These are phyloP conservation scores for Chrysolina americana DNA, from an alignment of 2,888 invertebrate species.

Conservation along the genomic window DNA sequence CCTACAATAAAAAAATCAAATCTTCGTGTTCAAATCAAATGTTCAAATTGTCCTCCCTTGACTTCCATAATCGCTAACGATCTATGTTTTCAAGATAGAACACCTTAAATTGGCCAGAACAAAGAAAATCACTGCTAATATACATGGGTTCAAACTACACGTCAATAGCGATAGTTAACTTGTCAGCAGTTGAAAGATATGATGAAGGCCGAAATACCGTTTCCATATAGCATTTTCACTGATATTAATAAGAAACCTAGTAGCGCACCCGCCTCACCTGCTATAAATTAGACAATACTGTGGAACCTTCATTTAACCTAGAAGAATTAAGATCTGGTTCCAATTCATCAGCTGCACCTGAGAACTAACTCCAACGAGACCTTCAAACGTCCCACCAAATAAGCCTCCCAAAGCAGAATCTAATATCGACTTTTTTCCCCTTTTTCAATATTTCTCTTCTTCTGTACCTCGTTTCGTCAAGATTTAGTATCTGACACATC, in stretches of 20 bases:
- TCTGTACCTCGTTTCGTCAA: too few relatives aligned
- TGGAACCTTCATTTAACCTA: neutral
- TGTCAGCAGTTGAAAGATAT: neutral
- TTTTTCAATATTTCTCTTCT: too few relatives aligned
- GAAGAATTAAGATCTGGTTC: slow-evolving; percentile 2
- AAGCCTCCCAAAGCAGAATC: slow-evolving; percentile 9
- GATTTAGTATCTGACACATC: too few relatives aligned
- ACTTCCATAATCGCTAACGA: too few relatives aligned
- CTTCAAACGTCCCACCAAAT: neutral
- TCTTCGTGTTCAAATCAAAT: too few relatives aligned
- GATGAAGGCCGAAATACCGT: neutral
- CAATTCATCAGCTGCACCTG: neutral
- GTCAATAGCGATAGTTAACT: neutral
- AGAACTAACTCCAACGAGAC: too few relatives aligned
- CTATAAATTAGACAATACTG: neutral
- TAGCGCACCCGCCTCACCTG: neutral
- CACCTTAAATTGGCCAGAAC: neutral
- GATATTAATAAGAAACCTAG: neutral
- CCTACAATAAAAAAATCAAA: too few relatives aligned
- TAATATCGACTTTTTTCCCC: neutral
- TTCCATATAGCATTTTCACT: neutral
- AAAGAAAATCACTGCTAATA: neutral
- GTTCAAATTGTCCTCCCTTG: too few relatives aligned
- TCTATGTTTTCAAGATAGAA: neutral
- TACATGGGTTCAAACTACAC: neutral